Base-by-base conservation (phyloP, 2,113 vertebrate species). In the Rhinoderma darwinii region DNA sequence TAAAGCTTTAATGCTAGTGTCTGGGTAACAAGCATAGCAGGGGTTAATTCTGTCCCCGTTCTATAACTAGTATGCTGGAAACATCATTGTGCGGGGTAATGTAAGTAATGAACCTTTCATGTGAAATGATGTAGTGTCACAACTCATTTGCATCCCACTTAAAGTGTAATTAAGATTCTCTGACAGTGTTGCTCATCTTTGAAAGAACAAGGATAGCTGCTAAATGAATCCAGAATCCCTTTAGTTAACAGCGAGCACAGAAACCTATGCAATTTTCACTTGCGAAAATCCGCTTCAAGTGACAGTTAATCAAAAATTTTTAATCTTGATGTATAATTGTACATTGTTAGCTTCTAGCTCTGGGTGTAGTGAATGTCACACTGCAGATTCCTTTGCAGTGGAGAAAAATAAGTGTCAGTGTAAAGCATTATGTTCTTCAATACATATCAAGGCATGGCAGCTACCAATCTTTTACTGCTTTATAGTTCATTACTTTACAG, bases 81-180 rank as follows among this genome's bases (percentile, higher is more conserved):
- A 87, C 86, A 87, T 87, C 86, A 82, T 89, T 91, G 92, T 92
- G 90, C 88, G 88, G 92, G 92, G 91, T 94, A 92, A 94, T 91
- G 88, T 94, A 94, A 94, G 93, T 94, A 95, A 95, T 94, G 94
- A 95, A 94, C 93, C 92, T 94, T 95, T 95, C 94, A 93, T 92
- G 92, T 94, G 94, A 95, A 94, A 95, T 95, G 93, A 94, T 94
- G 92, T 92, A 92, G 92, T 94, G 95, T 95, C 95, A 94, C 95
- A 95, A 95, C 91, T 95, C 94, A 95, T 95, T 95, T 95, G 92
- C 94, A 95, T 95, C 92, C 92, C 93, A 95, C 94, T 95, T 95
- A 94, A 94, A 94, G 90, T 94, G 91, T 94, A 95, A 95, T 95
- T 95, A 95, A 94, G 92, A 94, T 94, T 94, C 91, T 90, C 92